Percentiles rank a stretch among this genome's conserved stretches.
Conservation (phyloP, 1,140 invertebrate species). For the Plectrocnemia conspersa region DNA sequence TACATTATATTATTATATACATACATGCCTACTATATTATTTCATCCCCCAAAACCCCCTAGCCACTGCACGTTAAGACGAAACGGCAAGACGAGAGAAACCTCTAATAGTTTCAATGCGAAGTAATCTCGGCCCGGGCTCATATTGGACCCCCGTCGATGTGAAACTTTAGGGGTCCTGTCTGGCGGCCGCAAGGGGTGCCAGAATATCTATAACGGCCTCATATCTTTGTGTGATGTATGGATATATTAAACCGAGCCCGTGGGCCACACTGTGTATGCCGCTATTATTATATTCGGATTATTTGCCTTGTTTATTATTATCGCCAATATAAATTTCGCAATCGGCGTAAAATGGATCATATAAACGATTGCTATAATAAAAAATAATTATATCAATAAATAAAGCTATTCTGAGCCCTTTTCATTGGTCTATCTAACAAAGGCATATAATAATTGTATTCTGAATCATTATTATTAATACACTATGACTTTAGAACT, state of each 20-base stretch:
- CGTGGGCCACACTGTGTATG: neutral
- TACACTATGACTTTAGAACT: too few species aligned
- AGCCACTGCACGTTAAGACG: conserved; percentile 7
- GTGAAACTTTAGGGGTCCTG: conserved; percentile 14
- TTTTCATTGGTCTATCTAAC: too few species aligned
- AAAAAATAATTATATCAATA: too few species aligned
- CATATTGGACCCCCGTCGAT: conserved; percentile 15
- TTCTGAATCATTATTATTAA: too few species aligned
- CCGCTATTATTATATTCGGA: neutral
- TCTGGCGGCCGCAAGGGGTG: neutral
- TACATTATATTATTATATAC: too few species aligned
- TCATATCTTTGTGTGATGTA: conserved; percentile 12
- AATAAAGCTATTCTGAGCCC: too few species aligned
- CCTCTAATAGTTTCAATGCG: conserved; percentile 19
- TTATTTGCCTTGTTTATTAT: conserved; percentile 6
- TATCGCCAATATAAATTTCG: too few species aligned
- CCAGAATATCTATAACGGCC: neutral
- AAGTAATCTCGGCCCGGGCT: conserved; percentile 8
- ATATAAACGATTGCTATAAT: too few species aligned
- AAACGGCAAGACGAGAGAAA: conserved; percentile 8
- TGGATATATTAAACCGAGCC: conserved; percentile 25
- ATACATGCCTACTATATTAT: too few species aligned
- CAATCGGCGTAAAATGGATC: too few species aligned
- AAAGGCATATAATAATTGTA: too few species aligned
- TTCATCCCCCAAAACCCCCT: too few species aligned